These are phyloP conservation scores for Ciconia nigra DNA, from an alignment of 2,797 vertebrate genomes.

Conservation along the genomic window DNA sequence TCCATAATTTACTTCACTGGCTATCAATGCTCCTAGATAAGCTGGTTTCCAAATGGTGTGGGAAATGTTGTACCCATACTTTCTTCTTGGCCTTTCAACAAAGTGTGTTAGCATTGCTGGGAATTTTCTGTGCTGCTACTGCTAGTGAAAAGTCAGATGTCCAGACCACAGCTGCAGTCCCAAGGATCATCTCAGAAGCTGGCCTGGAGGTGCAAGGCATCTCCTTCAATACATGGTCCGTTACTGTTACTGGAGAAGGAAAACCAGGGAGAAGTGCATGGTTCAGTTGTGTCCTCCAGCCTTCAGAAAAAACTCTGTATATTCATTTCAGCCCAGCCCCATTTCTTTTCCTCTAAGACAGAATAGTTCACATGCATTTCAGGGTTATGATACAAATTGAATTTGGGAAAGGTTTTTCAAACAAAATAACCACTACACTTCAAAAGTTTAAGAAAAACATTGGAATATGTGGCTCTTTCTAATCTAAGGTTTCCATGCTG, in stretches of 20 bases:
- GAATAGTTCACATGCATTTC: neutral
- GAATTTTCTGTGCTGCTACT: neutral
- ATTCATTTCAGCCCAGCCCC: neutral
- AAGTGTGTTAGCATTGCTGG: neutral
- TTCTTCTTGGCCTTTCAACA: neutral
- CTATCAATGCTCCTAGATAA: neutral
- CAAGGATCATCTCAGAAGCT: neutral
- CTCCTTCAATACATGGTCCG: neutral
- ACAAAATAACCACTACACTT: neutral
- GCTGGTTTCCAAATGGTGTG: neutral
- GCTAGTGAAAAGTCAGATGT: neutral
- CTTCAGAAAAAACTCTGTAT: neutral
- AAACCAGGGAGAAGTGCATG: neutral
- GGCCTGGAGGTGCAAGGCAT: neutral
- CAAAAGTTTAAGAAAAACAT: neutral
- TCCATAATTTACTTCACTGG: neutral
- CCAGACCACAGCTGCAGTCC: neutral
- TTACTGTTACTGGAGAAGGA: neutral
- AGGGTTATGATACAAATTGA: neutral
- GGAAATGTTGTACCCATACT: neutral
- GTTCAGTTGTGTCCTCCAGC: neutral
- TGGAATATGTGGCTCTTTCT: neutral
- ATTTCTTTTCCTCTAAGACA: neutral
- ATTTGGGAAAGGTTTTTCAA: neutral
- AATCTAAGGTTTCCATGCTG: neutral